phyloP scores from a whole-genome alignment of 1,140 invertebrate genomes.

The Psix sp. region DNA sequence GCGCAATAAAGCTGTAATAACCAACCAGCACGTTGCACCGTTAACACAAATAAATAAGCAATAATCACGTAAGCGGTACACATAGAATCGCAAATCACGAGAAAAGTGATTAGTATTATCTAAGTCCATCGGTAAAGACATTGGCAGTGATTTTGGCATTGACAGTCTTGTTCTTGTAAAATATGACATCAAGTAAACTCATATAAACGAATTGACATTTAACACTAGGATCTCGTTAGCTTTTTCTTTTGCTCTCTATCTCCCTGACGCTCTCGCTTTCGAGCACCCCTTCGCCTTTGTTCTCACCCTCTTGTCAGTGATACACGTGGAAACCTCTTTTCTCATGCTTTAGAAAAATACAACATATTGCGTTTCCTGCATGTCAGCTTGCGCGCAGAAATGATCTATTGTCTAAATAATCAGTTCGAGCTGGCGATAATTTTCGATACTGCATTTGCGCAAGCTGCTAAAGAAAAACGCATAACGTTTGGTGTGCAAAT shows the following conservation, averaged over 20 bases:
- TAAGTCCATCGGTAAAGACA: not conserved
- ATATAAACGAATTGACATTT: conserved; percentile 4
- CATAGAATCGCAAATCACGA: conserved; percentile 50
- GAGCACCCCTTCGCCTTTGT: not conserved
- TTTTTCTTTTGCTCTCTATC: not conserved
- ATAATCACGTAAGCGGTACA: conserved; percentile 51
- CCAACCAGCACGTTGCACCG: conserved; percentile 28
- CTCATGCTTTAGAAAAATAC: conserved; percentile 49
- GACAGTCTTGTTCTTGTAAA: too few species aligned
- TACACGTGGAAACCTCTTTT: conserved; percentile 38
- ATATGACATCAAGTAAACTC: not conserved
- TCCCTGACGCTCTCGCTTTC: conserved; percentile 8
- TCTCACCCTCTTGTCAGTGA: conserved; percentile 43
- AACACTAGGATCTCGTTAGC: conserved; percentile 12
- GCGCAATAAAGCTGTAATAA: conserved; percentile 49
- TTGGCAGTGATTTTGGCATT: not conserved
- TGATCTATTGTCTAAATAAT: not conserved
- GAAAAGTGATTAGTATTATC: conserved; percentile 28
- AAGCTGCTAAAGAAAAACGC: conserved; percentile 58
- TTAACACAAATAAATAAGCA: conserved; percentile 51
- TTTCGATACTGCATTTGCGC: too few species aligned
- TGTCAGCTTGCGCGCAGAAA: conserved; percentile 34
- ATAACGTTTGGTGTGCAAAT: conserved; percentile 64
- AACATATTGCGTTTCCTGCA: conserved; percentile 36
- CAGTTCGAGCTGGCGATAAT: too few species aligned